Evolutionary conservation across 2,797 vertebrate genomes (phyloP), one percentile per base, ranked within the genome.

Genomic region (Holocentrus rufus): DNA sequence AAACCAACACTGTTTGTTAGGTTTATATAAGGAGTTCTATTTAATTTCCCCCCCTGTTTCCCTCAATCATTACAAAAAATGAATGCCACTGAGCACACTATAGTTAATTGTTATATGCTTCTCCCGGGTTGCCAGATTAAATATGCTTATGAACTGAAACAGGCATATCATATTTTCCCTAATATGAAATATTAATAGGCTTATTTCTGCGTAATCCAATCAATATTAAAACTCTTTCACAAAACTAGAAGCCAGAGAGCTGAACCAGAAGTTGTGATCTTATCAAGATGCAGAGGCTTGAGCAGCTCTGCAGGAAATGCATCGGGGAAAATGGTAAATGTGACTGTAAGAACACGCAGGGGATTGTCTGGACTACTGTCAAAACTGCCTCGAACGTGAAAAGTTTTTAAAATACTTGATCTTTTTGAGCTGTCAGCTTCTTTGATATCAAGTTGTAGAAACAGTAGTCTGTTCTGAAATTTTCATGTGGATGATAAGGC

Each of bases 361-460:
- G 18, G 61, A 76, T 75, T 65, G 68, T 65, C 36, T 57, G 42
- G 4, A 17, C n/a, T 22, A 47, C 68, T 72, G 60, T 79, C 74
- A 68, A 61, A 77, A 52, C 61, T 7, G 18, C 52, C 36, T 60
- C 31, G 27, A 73, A 64, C 0, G 17, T 71, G 46, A 56, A 34
- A 71, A 31, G 30, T 58, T 74, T 79, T 63, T n/a, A 31, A 65
- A 76, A 61, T 13, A 65, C 30, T 53, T 54, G 25, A 58, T 77
- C 23, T 75, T 20, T 61, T 66, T 69, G 25, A 55, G 54, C 23
- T 74, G 69, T 74, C 73, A 47, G 39, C 31, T 30, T 60, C 65
- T 81, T 86, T 88, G 80, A 79, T 77, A 66, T 54, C 18, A 58
- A 75, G 63, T 55, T 65, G 63, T 60, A 74, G 54, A 55, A 70